Evolutionary conservation across 2,113 vertebrate genomes (phyloP).

Genomic region (Chauna torquata): DNA sequence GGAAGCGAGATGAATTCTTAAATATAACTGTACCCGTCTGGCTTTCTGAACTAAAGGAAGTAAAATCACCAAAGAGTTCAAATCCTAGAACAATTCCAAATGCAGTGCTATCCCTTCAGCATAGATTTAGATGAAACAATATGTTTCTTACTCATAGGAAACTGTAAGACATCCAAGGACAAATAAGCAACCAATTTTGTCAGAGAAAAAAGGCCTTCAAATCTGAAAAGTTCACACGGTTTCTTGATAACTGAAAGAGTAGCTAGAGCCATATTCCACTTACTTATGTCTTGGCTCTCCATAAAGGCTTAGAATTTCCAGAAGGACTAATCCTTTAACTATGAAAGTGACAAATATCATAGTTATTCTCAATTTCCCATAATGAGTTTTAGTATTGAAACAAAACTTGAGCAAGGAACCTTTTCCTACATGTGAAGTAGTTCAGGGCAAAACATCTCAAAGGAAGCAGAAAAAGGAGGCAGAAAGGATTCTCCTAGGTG

Average conservation of each 20-base stretch:
- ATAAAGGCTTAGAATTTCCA: not conserved
- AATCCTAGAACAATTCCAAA: not conserved
- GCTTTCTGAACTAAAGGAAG: conserved; percentile 2
- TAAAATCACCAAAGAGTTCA: not conserved
- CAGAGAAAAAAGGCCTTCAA: not conserved
- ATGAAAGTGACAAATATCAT: not conserved
- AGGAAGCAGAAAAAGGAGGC: not conserved
- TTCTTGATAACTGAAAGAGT: not conserved
- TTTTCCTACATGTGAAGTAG: not conserved
- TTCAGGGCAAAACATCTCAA: not conserved
- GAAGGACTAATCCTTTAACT: not conserved
- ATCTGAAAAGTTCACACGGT: not conserved
- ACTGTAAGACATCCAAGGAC: not conserved
- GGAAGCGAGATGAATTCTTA: not conserved
- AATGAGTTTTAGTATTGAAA: not conserved
- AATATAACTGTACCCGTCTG: not conserved
- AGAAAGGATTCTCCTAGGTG: not conserved
- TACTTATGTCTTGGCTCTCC: not conserved
- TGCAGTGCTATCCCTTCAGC: not conserved
- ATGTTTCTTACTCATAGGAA: not conserved
- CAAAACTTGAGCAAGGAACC: not conserved
- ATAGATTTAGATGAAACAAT: not conserved
- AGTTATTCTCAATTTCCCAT: not conserved
- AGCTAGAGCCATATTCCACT: not conserved
- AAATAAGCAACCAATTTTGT: not conserved